A percentile compares a stretch with the other conserved stretches of the same genome.
Evolutionary conservation across 1,140 invertebrate species (phyloP).

Genomic region (Eumeta japonica): DNA sequence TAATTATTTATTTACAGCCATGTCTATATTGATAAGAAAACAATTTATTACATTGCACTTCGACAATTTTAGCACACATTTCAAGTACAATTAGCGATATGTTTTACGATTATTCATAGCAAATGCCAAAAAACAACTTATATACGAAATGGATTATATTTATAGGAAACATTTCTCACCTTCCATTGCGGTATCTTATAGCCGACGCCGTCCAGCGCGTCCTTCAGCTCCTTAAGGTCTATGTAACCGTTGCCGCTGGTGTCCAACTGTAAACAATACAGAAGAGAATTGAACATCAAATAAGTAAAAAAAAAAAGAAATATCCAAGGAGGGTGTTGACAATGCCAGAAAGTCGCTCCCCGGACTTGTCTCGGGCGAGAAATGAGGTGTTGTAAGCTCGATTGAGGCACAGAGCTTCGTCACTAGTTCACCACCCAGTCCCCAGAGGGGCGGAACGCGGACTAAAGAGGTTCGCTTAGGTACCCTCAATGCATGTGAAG

Average conservation of each 20-base stretch:
- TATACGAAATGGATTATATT: neutral
- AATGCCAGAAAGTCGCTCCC: no score
- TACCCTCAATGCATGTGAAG: no score
- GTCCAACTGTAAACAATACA: constrained; percentile 75
- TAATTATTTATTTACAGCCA: no score
- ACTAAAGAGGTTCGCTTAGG: no score
- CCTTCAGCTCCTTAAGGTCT: constrained; percentile 83
- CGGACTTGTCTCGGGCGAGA: no score
- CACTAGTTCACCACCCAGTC: no score
- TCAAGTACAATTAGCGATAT: constrained; percentile 1
- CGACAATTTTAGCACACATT: neutral
- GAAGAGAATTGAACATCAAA: constrained; percentile 6
- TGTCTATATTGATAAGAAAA: no score
- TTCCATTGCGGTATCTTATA: constrained; percentile 93
- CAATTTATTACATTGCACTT: constrained; percentile 2
- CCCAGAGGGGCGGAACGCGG: no score
- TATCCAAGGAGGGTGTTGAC: no score
- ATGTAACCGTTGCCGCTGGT: constrained; percentile 89
- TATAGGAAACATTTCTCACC: constrained; percentile 30
- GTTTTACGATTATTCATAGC: neutral
- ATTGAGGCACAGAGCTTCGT: no score
- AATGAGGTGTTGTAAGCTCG: no score
- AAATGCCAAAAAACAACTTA: neutral
- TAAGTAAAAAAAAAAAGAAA: no score
- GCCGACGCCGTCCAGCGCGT: constrained; percentile 84